Evolutionary conservation across 2,797 vertebrate species (phyloP).

Genomic region (Xerus rutilus): DNA sequence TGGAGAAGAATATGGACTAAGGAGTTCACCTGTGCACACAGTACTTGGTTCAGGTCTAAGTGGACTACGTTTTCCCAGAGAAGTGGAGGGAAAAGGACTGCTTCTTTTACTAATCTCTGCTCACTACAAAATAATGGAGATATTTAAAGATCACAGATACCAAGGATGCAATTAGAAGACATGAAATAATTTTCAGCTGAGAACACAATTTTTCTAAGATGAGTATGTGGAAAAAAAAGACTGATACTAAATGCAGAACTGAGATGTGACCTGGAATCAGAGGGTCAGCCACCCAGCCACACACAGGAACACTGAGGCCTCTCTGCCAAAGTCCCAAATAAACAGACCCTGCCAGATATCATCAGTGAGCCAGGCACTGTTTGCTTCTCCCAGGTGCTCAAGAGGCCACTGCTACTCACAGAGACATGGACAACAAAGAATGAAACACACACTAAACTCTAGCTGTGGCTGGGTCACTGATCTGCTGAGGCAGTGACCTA

Average conservation of each 20-base stretch:
- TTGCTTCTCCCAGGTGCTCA: background rate
- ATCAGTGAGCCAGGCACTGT: background rate
- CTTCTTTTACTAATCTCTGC: constrained; percentile 50
- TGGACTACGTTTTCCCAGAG: constrained; percentile 52
- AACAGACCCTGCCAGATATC: background rate
- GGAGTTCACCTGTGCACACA: constrained; percentile 32
- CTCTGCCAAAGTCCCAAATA: background rate
- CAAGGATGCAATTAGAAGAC: background rate
- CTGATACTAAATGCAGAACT: background rate
- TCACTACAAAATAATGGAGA: constrained; percentile 11
- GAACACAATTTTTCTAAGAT: background rate
- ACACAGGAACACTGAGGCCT: background rate
- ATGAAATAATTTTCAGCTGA: background rate
- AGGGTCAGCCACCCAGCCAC: background rate
- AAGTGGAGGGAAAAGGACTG: background rate
- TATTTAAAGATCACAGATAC: constrained; percentile 43
- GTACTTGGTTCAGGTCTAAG: constrained; percentile 33
- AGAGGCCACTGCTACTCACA: background rate
- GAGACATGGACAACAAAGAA: background rate
- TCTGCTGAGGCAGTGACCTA: background rate
- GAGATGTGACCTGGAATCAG: background rate
- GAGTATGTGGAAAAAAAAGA: background rate
- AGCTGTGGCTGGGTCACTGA: background rate
- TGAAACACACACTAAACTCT: background rate
- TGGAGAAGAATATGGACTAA: constrained; percentile 52